phyloP scores from a whole-genome alignment of 2,888 invertebrate species.

The Melinaea marsaeus region DNA sequence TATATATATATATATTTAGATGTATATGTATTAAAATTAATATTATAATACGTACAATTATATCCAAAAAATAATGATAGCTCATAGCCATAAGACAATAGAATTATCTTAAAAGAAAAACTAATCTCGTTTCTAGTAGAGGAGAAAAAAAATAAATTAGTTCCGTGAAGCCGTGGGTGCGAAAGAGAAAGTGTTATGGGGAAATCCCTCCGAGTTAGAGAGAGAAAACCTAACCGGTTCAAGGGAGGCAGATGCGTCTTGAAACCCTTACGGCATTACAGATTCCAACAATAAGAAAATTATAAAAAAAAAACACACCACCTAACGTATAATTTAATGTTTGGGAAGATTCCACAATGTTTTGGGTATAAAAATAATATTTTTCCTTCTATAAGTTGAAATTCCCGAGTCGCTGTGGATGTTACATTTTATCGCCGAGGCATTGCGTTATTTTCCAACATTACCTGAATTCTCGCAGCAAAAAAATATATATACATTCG shows the following conservation, averaged over 20 bases:
- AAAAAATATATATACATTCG: slow-evolving; percentile 45
- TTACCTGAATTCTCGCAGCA: slow-evolving; percentile 49
- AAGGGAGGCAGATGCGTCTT: slow-evolving; percentile 70
- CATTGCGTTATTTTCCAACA: slow-evolving; percentile 45
- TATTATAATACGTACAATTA: too few relatives aligned
- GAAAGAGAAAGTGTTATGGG: slow-evolving; percentile 44
- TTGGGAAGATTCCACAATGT: too few relatives aligned
- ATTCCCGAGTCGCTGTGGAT: slow-evolving; percentile 2
- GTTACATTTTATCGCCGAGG: slow-evolving; percentile 17
- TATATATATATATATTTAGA: too few relatives aligned
- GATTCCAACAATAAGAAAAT: slow-evolving; percentile 70
- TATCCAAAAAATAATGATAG: slow-evolving; percentile 43
- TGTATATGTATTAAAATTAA: too few relatives aligned
- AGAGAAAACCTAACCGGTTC: slow-evolving; percentile 71
- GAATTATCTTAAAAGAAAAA: slow-evolving; percentile 35
- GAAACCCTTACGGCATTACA: slow-evolving; percentile 68
- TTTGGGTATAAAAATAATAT: too few relatives aligned
- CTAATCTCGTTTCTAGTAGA: slow-evolving; percentile 52
- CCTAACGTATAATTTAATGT: slow-evolving; percentile 12
- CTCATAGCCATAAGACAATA: slow-evolving; percentile 43
- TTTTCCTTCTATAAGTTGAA: not conserved
- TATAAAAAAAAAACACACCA: slow-evolving; percentile 33
- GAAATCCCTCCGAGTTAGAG: slow-evolving; percentile 38
- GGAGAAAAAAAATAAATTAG: slow-evolving; percentile 71
- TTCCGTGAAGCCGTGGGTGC: slow-evolving; percentile 56